phyloP scores from a whole-genome alignment of 2,888 invertebrate species.

The Caenorhabditis afra region DNA sequence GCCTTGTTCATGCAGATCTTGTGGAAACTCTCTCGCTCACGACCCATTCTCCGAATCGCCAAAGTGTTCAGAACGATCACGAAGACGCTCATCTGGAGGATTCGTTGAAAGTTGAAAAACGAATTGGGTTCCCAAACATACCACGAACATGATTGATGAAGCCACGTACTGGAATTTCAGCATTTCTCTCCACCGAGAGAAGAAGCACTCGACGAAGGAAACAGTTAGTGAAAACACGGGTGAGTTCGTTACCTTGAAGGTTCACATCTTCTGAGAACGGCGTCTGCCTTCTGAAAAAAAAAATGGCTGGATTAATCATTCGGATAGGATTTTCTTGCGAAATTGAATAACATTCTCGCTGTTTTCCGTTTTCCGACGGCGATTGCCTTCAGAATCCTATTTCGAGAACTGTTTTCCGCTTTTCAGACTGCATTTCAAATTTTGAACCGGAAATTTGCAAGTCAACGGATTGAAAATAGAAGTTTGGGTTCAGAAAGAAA shows the following conservation, averaged over 20 bases:
- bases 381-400: background rate
- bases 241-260: background rate
- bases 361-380: background rate
- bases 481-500: too few species aligned
- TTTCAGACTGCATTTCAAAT: too few species aligned
- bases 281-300: too few species aligned
- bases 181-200: constrained; percentile 21
- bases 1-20: constrained; percentile 53
- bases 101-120: background rate
- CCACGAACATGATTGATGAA: constrained; percentile 37
- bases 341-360: too few species aligned
- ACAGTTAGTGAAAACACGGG: background rate
- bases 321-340: too few species aligned
- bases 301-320: too few species aligned
- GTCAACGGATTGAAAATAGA: too few species aligned
- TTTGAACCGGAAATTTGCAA: too few species aligned
- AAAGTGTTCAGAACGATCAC: constrained; percentile 21
- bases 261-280: too few species aligned
- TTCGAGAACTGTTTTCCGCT: too few species aligned
- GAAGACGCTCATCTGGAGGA: constrained; percentile 40
- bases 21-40: constrained; percentile 49
- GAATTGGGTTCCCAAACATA: background rate
- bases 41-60: constrained; percentile 27
- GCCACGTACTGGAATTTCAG: constrained; percentile 43
- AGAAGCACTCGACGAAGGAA: too few species aligned